Evolutionary conservation across 2,888 invertebrate species (phyloP), one percentile per base, ranked within the genome.

Genomic region (Myopa testacea): DNA sequence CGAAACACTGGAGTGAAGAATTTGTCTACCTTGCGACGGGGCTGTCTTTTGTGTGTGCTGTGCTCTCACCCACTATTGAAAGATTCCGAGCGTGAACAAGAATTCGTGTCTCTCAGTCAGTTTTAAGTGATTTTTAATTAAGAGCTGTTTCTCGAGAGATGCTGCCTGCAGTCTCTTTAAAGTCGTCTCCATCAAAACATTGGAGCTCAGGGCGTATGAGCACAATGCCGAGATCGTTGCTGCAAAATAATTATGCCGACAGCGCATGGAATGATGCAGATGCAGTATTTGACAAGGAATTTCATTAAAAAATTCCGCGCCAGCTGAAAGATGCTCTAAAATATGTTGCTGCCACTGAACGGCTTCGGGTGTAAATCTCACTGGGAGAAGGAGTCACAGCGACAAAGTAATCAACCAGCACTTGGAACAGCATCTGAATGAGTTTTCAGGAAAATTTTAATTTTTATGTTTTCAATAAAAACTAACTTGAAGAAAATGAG

Each of bases 241-340:
- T 67, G 37, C 4, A 19, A 52, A 16, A 52, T 55, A 55, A 34
- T 10, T 34, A 55, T 4, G 19, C 34, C 26, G 16, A 37, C 10
- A 26, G 55, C 52, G 55, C 70, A 50, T 55, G 52, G 16, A 70
- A 70, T 12, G 45, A 55, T 70, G 70, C 70, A 34, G 19, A 70
- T 34, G 26, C 2, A 55, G 37, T 34, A 70, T 70, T 55, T 55
- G 52, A 55, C 70, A 55, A 70, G 12, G 55, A 52, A 70, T 70
- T 70, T 55, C 55, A 52, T 70, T 70, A 55, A 12, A 34, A 52
- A 52, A 55, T 70, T 70, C 70, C 55, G 34, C n/a, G n/a, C 67
- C 16, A 40, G 37, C 16, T 26, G 55, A 16, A n/a, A 70, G 70
- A 52, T 10, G 4, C 26, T 19, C 45, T 26, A 26, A 52, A 52